Base-by-base conservation (phyloP, 2,797 vertebrate species). In the Chrysocyon brachyurus region DNA sequence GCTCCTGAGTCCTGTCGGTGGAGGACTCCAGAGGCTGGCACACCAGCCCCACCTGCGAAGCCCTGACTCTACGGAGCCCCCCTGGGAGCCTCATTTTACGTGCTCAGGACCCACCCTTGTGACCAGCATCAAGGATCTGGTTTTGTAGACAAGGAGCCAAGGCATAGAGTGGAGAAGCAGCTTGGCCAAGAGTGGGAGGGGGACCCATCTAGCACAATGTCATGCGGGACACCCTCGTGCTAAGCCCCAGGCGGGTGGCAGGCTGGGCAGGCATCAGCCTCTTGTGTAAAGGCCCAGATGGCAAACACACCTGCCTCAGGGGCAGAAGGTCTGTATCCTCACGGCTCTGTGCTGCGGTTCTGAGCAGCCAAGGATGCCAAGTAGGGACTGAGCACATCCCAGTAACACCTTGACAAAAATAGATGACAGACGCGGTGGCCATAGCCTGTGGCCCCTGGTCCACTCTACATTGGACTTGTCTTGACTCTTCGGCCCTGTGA, bases 251-350 rank as follows among this genome's bases (percentile, higher is more conserved):
- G 59, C 24, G 4, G 12, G 63, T 3, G 28, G 17, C 36, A 1
- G 2, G 24, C 26, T 36, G 11, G 31, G 12, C 21, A 24, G 54
- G 33, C 49, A 10, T 49, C 0, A 4, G 4, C 2, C 2, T 61
- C n/a, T 28, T 21, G 21, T 22, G 22, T n/a, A 16, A 54, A 70
- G 87, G 36, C 66, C 46, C 46, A 2, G 49, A 10, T 0, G 0
- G 15, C 0, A 31, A 4, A 3, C 12, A 16, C 0, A 0, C 0
- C 15, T 5, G 56, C 22, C 49, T 68, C 21, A 26, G 0, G 0
- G 28, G 49, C 68, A n/a, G 61, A 10, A 2, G 1, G 31, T 73
- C 84, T 75, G 33, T 54, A 16, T 40, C 72, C 16, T 14, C 5
- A 5, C 4, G 1, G 56, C 59, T 56, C n/a, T 40, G 33, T 0